A percentile compares a stretch with the other conserved stretches of the same genome.
These are phyloP conservation scores for Corticium candelabrum DNA, from an alignment of 37 sponge, comb jelly and placozoan genomes.

Conservation along the genomic window DNA sequence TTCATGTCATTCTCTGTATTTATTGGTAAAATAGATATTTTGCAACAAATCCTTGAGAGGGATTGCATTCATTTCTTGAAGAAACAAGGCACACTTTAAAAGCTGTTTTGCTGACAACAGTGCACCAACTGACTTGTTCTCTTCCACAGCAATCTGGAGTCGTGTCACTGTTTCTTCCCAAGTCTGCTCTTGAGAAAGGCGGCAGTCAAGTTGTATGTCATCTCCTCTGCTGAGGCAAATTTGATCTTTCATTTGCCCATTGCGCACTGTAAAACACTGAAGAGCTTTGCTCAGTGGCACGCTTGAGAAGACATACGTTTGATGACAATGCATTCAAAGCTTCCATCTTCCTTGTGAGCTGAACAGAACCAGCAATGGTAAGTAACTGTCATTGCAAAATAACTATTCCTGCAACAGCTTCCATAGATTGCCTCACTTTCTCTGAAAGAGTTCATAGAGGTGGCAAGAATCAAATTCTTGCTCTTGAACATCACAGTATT, in stretches of 20 bases:
- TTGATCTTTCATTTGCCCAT: not conserved
- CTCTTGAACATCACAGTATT: too few species aligned
- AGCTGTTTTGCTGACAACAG: not conserved
- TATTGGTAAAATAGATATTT: too few species aligned
- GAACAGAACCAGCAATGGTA: not conserved
- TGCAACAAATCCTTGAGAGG: not conserved
- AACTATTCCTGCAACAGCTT: too few species aligned
- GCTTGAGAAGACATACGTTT: not conserved
- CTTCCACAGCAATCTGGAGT: not conserved
- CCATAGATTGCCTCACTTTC: too few species aligned
- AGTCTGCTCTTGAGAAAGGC: not conserved
- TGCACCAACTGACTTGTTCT: not conserved
- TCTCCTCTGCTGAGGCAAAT: not conserved
- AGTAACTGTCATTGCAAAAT: too few species aligned
- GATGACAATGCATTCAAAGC: not conserved
- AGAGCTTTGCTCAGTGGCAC: not conserved
- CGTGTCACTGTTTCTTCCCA: not conserved
- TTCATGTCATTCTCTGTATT: too few species aligned
- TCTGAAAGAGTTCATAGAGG: too few species aligned
- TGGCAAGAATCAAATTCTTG: too few species aligned
- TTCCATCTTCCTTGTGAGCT: not conserved
- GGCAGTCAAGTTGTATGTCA: too few species aligned
- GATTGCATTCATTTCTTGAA: not conserved
- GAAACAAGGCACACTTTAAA: not conserved
- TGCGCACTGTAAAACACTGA: not conserved